A percentile compares a stretch with the other conserved stretches of the same genome.
Evolutionary conservation across 1,140 invertebrate species (phyloP).

Genomic region (Camponotus floridanus): DNA sequence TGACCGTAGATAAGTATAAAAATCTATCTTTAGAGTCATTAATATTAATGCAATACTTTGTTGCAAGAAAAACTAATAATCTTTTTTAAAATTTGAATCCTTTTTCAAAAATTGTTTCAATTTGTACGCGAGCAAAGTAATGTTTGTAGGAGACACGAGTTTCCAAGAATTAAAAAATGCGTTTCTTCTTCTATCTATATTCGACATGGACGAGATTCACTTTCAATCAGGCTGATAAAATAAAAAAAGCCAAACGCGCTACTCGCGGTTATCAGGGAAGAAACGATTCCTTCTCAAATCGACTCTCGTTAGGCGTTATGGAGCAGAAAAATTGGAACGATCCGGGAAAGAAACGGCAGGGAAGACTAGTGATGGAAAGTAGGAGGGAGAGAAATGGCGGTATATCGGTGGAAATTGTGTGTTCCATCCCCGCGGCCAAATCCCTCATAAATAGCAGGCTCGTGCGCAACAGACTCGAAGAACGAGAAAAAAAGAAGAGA

Average conservation of each 20-base stretch:
- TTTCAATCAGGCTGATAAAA: constrained; percentile 2
- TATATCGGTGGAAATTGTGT: constrained; percentile 74
- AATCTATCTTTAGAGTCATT: too few relatives aligned
- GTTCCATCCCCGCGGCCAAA: constrained; percentile 55
- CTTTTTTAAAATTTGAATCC: neutral
- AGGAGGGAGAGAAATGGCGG: neutral
- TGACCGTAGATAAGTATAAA: neutral
- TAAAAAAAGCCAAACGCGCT: constrained; percentile 53
- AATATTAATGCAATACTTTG: too few relatives aligned
- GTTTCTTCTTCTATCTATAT: constrained; percentile 2
- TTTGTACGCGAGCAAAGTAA: neutral
- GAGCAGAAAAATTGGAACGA: constrained; percentile 73
- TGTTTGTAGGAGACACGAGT: neutral
- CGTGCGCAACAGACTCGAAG: constrained; percentile 60
- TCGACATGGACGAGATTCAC: neutral
- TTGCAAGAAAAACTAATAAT: too few relatives aligned
- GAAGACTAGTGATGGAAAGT: neutral
- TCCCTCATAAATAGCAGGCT: constrained; percentile 77
- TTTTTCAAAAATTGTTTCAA: neutral
- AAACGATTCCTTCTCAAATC: constrained; percentile 61
- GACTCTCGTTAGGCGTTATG: constrained; percentile 73
- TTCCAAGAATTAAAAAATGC: neutral
- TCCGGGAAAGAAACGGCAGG: neutral
- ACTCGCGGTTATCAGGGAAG: constrained; percentile 59
- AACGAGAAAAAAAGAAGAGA: constrained; percentile 1